These are phyloP conservation scores for Collichthys lucidus DNA, from an alignment of 2,113 vertebrate species.

Conservation along the genomic window DNA sequence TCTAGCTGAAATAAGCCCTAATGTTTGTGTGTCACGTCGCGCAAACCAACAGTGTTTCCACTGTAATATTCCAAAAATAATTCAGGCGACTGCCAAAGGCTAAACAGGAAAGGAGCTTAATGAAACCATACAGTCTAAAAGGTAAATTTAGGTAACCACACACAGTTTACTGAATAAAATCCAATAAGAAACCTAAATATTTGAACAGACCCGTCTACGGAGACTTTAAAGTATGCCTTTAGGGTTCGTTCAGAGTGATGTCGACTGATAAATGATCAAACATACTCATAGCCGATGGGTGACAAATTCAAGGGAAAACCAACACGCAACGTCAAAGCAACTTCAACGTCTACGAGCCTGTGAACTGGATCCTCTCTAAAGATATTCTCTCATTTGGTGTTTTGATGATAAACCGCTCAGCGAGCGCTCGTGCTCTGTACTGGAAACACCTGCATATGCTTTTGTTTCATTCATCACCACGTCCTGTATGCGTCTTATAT, in stretches of 20 bases:
- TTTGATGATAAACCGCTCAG: neutral
- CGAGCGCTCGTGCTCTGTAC: no score
- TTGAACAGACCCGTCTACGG: conserved; percentile 2
- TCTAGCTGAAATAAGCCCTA: neutral
- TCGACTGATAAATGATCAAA: conserved; percentile 31
- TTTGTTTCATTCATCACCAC: neutral
- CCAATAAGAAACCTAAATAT: conserved; percentile 11
- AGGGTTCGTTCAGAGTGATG: conserved; percentile 23
- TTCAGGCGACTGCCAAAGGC: neutral
- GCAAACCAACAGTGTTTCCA: neutral
- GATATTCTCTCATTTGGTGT: neutral
- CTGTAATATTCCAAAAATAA: neutral
- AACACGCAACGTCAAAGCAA: neutral
- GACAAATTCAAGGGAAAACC: conserved; percentile 15
- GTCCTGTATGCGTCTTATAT: neutral
- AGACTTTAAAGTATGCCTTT: conserved; percentile 33
- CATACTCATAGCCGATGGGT: neutral
- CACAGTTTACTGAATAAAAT: conserved; percentile 9
- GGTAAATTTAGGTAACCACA: conserved; percentile 13
- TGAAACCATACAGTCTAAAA: neutral
- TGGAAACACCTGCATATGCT: neutral
- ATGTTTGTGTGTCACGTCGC: neutral
- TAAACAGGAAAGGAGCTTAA: neutral
- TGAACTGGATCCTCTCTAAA: neutral
- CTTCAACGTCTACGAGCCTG: neutral